phyloP scores from a whole-genome alignment of 2,888 invertebrate genomes.

The Sabellastarte sp. region DNA sequence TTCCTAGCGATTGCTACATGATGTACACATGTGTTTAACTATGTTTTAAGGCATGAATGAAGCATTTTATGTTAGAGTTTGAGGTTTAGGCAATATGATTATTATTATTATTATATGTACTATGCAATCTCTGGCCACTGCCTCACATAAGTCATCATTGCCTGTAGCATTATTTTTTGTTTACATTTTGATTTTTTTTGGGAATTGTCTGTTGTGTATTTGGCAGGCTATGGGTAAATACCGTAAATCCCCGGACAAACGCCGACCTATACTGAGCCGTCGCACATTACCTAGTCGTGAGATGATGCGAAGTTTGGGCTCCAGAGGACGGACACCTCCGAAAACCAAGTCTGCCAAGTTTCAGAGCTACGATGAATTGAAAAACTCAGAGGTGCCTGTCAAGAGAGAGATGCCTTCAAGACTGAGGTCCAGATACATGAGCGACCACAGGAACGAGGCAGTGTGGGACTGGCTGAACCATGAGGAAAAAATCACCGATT shows the following conservation, averaged over 20 bases:
- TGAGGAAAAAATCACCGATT: constrained; percentile 42
- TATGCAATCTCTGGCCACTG: no score
- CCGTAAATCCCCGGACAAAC: not conserved
- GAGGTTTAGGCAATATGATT: no score
- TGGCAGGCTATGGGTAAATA: not conserved
- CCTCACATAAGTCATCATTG: no score
- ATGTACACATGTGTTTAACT: no score
- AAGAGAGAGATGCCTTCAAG: constrained; percentile 22
- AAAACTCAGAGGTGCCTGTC: constrained; percentile 5
- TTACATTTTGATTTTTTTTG: no score
- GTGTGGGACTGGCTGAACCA: constrained; percentile 52
- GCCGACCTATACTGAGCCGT: not conserved
- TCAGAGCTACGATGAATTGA: constrained; percentile 9
- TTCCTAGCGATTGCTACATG: no score
- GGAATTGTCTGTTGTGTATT: not conserved
- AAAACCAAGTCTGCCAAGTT: constrained; percentile 8
- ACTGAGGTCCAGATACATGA: constrained; percentile 15
- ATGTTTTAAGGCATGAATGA: no score
- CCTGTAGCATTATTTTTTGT: no score
- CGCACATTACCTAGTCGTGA: not conserved
- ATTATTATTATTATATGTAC: no score
- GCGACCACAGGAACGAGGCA: constrained; percentile 34
- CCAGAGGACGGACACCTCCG: not conserved
- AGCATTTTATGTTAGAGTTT: no score
- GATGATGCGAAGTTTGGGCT: not conserved